Evolutionary conservation across 2,888 invertebrate genomes (phyloP).

Genomic region (Eupithecia vulgata): DNA sequence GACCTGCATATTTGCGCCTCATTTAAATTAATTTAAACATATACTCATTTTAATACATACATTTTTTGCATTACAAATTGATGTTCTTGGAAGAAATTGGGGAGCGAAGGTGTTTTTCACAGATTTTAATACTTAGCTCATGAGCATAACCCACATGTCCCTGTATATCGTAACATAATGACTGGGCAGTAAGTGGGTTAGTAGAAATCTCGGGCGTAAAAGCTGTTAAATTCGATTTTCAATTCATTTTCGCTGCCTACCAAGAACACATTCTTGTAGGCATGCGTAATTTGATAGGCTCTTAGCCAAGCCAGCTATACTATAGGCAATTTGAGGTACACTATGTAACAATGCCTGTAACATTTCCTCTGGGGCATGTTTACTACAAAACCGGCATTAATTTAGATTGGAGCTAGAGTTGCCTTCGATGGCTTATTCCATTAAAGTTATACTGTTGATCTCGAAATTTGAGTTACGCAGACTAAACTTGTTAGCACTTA

Average conservation of each 20-base stretch:
- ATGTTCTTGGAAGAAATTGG: too few species aligned
- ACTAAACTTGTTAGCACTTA: slow-evolving; percentile 15
- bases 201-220: too few species aligned
- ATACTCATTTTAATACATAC: too few species aligned
- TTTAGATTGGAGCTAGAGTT: slow-evolving; percentile 54
- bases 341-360: slow-evolving; percentile 13
- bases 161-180: neutral
- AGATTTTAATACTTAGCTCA: neutral
- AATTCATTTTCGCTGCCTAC: too few species aligned
- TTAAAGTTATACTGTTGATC: slow-evolving; percentile 67
- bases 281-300: neutral
- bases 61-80: too few species aligned
- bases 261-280: too few species aligned
- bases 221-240: too few species aligned
- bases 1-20: too few species aligned
- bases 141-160: neutral
- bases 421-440: slow-evolving; percentile 74
- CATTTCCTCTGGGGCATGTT: slow-evolving; percentile 29
- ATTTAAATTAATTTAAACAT: too few species aligned
- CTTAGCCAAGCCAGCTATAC: neutral
- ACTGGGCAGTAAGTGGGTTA: too few species aligned
- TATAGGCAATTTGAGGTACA: slow-evolving; percentile 4
- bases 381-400: slow-evolving; percentile 54
- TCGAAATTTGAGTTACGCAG: slow-evolving; percentile 25
- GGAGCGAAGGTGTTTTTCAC: neutral